A percentile compares a stretch with the other conserved stretches of the same genome.
These are phyloP conservation scores for Megalopta genalis DNA, from an alignment of 1,140 invertebrate genomes.

Conservation along the genomic window DNA sequence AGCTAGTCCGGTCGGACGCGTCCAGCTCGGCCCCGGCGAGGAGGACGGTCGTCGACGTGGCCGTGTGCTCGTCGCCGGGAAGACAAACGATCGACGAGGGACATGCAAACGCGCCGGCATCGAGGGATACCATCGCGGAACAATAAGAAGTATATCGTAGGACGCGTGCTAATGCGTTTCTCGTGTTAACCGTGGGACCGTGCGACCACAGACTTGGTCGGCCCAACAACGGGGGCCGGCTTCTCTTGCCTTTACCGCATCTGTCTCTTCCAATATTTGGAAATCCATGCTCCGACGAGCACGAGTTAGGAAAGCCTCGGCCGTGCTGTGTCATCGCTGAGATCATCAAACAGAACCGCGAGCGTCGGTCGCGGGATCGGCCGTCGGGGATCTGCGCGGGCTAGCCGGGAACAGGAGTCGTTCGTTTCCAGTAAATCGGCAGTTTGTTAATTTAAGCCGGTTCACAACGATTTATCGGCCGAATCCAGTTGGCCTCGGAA, in stretches of 20 bases:
- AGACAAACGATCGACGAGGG: conserved; percentile 66
- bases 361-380: too few relatives aligned
- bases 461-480: too few relatives aligned
- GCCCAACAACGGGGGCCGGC: conserved; percentile 1
- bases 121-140: conserved; percentile 63
- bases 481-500: too few relatives aligned
- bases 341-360: too few relatives aligned
- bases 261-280: conserved; percentile 67
- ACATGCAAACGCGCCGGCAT: conserved; percentile 65
- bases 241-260: conserved; percentile 27
- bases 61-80: conserved; percentile 43
- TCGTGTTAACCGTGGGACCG: conserved; percentile 69
- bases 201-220: conserved; percentile 35
- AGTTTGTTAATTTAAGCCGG: too few relatives aligned
- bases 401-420: too few relatives aligned
- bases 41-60: conserved; percentile 29
- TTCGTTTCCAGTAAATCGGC: too few relatives aligned
- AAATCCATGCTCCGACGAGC: conserved; percentile 51
- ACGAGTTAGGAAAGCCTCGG: conserved; percentile 13
- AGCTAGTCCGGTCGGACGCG: conserved; percentile 30
- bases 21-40: conserved; percentile 14
- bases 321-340: neutral
- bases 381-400: too few relatives aligned
- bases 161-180: conserved; percentile 72
- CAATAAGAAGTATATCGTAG: conserved; percentile 72